Evolutionary conservation across 2,113 vertebrate species (phyloP), one percentile per base, ranked within the genome.

Genomic region (Chaetops frenatus): DNA sequence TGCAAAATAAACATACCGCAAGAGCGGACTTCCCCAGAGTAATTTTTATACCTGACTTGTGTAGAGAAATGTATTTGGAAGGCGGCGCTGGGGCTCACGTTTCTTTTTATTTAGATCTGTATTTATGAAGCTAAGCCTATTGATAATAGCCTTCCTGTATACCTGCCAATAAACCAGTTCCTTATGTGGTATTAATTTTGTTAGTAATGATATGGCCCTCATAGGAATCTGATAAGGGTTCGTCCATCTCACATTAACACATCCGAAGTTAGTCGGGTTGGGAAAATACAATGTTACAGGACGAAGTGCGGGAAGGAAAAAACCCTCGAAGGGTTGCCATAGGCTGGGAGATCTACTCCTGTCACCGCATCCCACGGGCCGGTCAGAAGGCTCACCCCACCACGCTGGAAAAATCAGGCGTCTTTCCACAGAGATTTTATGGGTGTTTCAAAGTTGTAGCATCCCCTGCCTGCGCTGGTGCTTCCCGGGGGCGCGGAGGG

Each of bases 171-270:
- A 97, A 97, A 97, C 76, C 25, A 40, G 90, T 72, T 92, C 82
- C 94, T 92, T 96, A 85, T 71, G 77, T 35, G 90, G 95, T 78
- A 97, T 96, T 96, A 95, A 95, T 96, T 96, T 96, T 94, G 88
- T 76, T 92, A 92, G 92, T 81, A 81, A 82, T 62, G 94, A 92
- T 97, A 95, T 19, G 82, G 67, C 67, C 70, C 94, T 95, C 95
- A 16, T 38, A 97, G 95, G 96, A 96, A 92, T 85, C 93, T 95
- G 96, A 96, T 94, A 96, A 97, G 76, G 58, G 31, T 84, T 91
- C 94, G 95, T 96, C 90, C 74, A 28, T 85, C 69, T 61, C 95
- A 70, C 92, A 86, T 97, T 97, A 96, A 94, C 94, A 95, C 94
- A 54, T 86, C 42, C 48, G 56, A 54, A 65, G 66, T 80, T 83